Conservation (phyloP, 2,113 vertebrate genomes). For the Paracanthobrama guichenoti region DNA sequence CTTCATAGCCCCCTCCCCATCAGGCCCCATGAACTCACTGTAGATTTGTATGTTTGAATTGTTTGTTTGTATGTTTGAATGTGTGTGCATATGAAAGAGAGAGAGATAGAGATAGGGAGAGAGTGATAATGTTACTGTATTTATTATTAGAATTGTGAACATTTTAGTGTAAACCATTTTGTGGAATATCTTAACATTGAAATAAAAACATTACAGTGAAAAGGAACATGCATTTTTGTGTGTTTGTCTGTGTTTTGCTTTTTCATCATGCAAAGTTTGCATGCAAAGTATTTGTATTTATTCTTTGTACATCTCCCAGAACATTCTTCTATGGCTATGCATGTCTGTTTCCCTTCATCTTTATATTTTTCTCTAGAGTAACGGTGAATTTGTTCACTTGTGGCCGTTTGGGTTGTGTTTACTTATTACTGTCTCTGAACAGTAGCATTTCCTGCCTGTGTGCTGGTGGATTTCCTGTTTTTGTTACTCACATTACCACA, state of each 20-base stretch:
- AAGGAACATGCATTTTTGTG: neutral
- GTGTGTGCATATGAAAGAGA: constrained; percentile 5
- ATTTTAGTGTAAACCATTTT: constrained; percentile 56
- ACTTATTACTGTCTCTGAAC: constrained; percentile 60
- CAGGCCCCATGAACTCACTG: constrained; percentile 27
- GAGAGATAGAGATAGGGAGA: neutral
- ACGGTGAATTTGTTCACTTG: constrained; percentile 10
- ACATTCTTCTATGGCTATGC: neutral
- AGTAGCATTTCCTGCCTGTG: constrained; percentile 74
- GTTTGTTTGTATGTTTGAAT: constrained; percentile 19
- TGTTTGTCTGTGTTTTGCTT: neutral
- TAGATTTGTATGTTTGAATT: constrained; percentile 31
- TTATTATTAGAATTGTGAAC: constrained; percentile 48
- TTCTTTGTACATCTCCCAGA: neutral
- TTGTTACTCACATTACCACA: constrained; percentile 61
- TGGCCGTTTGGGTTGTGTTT: constrained; percentile 56
- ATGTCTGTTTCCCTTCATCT: constrained; percentile 8
- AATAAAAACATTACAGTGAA: constrained; percentile 48
- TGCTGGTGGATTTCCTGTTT: constrained; percentile 75
- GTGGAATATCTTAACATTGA: constrained; percentile 50
- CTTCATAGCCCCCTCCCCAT: constrained; percentile 4
- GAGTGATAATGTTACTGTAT: constrained; percentile 27
- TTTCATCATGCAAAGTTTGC: neutral
- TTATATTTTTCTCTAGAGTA: constrained; percentile 36
- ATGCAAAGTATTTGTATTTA: neutral